Conservation (phyloP, 2,113 vertebrate species). For the Stercorarius parasiticus region DNA sequence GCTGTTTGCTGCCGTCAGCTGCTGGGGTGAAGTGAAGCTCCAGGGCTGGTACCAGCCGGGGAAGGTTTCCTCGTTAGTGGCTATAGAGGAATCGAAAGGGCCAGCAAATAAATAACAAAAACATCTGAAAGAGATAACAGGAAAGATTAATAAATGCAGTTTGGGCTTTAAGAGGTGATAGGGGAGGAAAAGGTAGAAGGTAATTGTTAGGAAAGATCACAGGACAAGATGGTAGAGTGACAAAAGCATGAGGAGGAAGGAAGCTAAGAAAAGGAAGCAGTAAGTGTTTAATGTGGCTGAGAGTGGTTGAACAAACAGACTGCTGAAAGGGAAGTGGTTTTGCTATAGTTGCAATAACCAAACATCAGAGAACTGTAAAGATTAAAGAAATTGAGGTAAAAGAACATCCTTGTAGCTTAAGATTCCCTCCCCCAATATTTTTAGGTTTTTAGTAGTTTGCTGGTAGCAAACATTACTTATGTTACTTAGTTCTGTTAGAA, state of each 20-base stretch:
- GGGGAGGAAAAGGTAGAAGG: neutral
- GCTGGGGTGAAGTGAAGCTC: neutral
- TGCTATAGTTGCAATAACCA: neutral
- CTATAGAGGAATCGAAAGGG: neutral
- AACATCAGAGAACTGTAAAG: neutral
- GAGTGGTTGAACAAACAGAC: neutral
- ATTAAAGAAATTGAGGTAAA: neutral
- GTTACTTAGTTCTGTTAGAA: neutral
- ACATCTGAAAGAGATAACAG: neutral
- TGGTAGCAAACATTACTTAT: neutral
- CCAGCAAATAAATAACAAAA: neutral
- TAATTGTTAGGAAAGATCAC: neutral
- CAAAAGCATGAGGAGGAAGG: neutral
- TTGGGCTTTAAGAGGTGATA: neutral
- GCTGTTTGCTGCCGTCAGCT: neutral
- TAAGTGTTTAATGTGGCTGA: neutral
- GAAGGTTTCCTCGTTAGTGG: neutral
- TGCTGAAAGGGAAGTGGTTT: neutral
- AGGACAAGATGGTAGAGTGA: neutral
- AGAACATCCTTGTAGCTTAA: neutral
- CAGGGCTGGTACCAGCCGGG: neutral
- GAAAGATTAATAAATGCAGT: neutral
- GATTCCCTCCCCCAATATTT: neutral
- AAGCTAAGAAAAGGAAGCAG: neutral
- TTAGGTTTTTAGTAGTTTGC: neutral